Percentiles rank a stretch among this genome's conserved stretches.
Conservation (phyloP, 2,888 invertebrate species). For the Watsonalla cultraria region DNA sequence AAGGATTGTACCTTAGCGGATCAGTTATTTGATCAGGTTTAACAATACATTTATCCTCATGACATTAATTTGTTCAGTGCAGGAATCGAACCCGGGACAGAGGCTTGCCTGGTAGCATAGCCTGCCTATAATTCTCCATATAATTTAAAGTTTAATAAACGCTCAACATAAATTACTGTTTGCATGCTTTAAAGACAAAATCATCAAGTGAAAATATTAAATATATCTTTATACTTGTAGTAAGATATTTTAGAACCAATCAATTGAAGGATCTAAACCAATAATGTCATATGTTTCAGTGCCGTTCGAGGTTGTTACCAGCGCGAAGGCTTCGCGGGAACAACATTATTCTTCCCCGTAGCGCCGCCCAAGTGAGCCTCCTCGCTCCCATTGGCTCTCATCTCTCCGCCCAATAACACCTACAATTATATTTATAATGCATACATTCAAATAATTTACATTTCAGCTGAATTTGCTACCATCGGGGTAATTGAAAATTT, state of each 20-base stretch:
- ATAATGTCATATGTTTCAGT: background rate
- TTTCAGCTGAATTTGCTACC: conserved; percentile 77
- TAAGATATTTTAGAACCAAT: background rate
- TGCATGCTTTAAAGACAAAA: too few species aligned
- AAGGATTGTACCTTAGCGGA: too few species aligned
- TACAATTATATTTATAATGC: conserved; percentile 78
- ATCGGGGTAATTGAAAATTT: conserved; percentile 77
- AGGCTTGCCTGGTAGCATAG: too few species aligned
- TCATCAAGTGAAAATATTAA: too few species aligned
- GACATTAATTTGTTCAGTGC: too few species aligned
- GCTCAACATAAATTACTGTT: too few species aligned
- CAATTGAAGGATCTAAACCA: background rate
- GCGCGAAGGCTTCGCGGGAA: conserved; percentile 67
- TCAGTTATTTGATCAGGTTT: too few species aligned
- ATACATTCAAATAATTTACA: conserved; percentile 76
- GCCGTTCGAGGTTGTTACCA: conserved; percentile 36
- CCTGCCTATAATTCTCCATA: too few species aligned
- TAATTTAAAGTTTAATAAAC: too few species aligned
- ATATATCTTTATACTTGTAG: too few species aligned
- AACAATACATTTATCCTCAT: too few species aligned
- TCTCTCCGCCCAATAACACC: conserved; percentile 65
- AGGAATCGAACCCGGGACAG: too few species aligned
- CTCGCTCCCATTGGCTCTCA: conserved; percentile 55
- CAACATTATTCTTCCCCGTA: conserved; percentile 65
- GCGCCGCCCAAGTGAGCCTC: conserved; percentile 62